Conservation (phyloP, 2,888 invertebrate species). For the Endotricha flammealis region DNA sequence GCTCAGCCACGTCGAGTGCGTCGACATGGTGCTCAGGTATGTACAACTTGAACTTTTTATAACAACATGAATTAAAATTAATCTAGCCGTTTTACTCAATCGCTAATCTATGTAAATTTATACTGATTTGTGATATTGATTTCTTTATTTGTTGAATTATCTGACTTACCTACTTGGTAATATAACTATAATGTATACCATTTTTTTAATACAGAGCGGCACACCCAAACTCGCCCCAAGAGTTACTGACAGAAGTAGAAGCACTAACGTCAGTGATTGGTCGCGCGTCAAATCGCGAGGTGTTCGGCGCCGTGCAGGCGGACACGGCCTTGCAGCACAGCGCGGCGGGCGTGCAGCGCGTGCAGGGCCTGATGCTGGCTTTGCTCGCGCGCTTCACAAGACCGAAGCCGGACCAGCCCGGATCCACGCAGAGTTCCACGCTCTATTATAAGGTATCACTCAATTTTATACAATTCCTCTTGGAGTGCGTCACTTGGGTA, state of each 20-base stretch:
- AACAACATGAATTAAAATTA: no score
- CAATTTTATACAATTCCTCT: no score
- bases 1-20: constrained; percentile 88
- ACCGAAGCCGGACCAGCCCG: no score
- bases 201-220: constrained; percentile 41
- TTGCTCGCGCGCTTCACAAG: constrained; percentile 84
- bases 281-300: constrained; percentile 80
- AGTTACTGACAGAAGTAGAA: constrained; percentile 85
- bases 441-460: constrained; percentile 59
- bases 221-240: constrained; percentile 80
- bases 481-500: background rate
- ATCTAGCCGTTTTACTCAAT: no score
- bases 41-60: background rate
- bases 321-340: constrained; percentile 60
- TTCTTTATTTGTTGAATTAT: no score
- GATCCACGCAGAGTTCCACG: constrained; percentile 22
- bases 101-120: no score
- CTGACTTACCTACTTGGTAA: no score
- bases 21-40: constrained; percentile 85
- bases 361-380: constrained; percentile 86
- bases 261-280: constrained; percentile 86
- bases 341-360: constrained; percentile 80
- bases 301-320: constrained; percentile 41
- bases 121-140: no score
- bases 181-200: no score